These are phyloP conservation scores for Caenorhabditis sulstoni DNA, from an alignment of 2,888 invertebrate genomes.

Conservation along the genomic window DNA sequence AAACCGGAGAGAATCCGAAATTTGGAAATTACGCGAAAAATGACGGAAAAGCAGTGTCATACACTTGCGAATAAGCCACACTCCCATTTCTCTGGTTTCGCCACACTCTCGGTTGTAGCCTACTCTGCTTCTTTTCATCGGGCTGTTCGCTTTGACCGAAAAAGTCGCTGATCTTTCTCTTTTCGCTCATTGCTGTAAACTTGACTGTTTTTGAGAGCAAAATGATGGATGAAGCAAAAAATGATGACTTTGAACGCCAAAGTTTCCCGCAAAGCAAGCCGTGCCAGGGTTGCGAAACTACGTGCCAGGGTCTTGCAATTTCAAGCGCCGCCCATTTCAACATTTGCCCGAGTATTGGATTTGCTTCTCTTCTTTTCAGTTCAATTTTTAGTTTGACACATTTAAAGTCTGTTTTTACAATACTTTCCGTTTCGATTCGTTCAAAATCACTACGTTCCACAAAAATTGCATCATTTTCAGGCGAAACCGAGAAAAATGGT, in stretches of 20 bases:
- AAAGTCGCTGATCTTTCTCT: constrained; percentile 34
- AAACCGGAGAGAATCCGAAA: no score
- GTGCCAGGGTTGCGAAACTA: constrained; percentile 8
- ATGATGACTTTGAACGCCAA: no score
- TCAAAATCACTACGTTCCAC: neutral
- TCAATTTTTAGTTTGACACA: neutral
- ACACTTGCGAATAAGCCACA: no score
- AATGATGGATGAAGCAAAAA: neutral
- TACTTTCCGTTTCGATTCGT: neutral
- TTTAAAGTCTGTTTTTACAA: neutral
- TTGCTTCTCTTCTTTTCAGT: neutral
- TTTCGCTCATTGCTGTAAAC: neutral
- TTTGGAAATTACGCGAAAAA: no score
- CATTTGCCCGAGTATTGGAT: constrained; percentile 8
- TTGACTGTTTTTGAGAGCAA: neutral
- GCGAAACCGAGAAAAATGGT: constrained; percentile 34
- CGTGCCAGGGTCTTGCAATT: constrained; percentile 10
- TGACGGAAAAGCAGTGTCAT: no score
- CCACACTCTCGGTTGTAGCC: neutral
- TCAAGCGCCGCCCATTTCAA: constrained; percentile 19
- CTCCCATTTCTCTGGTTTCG: no score
- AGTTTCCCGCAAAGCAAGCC: neutral
- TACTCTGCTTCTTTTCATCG: neutral
- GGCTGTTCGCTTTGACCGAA: neutral
- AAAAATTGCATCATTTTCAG: constrained; percentile 7